Evolutionary conservation across 1,140 invertebrate genomes (phyloP), one percentile per base, ranked within the genome.

Genomic region (Drosophila repleta): DNA sequence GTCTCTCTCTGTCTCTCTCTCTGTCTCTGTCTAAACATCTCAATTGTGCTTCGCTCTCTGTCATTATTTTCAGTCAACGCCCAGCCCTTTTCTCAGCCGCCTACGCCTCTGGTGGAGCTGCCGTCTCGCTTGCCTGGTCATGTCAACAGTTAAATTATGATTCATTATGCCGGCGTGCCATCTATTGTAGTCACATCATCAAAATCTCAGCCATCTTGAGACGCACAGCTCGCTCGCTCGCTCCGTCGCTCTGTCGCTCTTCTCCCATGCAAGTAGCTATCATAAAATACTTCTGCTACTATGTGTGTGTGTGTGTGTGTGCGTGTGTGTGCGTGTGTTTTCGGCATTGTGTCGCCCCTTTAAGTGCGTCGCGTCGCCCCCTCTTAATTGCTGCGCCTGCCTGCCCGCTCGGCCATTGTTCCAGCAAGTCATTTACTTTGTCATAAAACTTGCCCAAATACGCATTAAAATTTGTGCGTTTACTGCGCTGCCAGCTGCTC

Each of bases 101-200:
- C 35, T 0, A 20, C 26, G 11, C 10, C 35, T 11, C 35, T 2
- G 35, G 10, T 11, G 7, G 32, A 24, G 8, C 39, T 15, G 4
- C 18, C 17, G 3, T 15, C 17, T 24, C 13, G 45, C 24, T 45
- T 29, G 51, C 26, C 37, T 72, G 69, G 69, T 61, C 64, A 67
- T 73, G 64, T 73, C 70, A 68, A 68, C 70, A 73, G 70, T 61
- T 48, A 71, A 71, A 71, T 71, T 71, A 71, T 71, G 68, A 71
- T 71, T 71, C 68, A 71, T 71, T 71, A 71, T 71, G 68, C 62
- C 17, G 53, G 58, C 74, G 70, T 76, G 60, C 74, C 63, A 67
- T 53, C 70, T 63, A 74, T 68, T 76, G 74, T 76, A 73, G 74
- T 74, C 74, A 74, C 74, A 76, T 76, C 74, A 74, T 76, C 74